These are phyloP conservation scores for Acanthosepion lycidas DNA, from an alignment of 2,888 invertebrate species.

Conservation along the genomic window DNA sequence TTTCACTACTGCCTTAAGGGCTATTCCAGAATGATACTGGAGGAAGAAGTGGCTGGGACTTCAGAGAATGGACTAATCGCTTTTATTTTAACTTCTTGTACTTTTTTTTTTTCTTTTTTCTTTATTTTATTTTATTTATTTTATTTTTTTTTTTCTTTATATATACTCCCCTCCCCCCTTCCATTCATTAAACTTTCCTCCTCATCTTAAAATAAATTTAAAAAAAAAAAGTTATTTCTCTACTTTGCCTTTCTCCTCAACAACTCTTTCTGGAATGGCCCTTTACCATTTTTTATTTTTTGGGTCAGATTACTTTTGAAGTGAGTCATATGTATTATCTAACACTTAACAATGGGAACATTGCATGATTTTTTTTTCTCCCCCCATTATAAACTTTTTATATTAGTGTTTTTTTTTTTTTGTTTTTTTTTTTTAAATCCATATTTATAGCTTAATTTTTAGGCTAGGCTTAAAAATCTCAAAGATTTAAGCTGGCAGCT, in stretches of 20 bases:
- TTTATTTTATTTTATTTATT: background rate
- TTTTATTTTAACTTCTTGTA: background rate
- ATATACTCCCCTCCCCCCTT: background rate
- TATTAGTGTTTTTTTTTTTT: no score
- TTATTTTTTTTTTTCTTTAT: background rate
- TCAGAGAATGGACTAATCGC: constrained; percentile 25
- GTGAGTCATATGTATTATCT: no score
- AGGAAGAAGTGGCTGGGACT: constrained; percentile 49
- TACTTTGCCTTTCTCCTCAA: background rate
- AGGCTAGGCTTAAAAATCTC: no score
- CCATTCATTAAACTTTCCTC: background rate
- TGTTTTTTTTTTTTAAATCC: no score
- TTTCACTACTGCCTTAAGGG: constrained; percentile 44
- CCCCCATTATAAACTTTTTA: no score
- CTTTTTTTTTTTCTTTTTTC: background rate
- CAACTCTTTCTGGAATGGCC: constrained; percentile 22
- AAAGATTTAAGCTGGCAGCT: no score
- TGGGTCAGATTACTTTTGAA: no score
- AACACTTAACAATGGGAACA: no score
- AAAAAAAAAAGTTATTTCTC: background rate
- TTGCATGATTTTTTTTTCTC: no score
- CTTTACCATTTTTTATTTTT: background rate
- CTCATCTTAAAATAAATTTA: background rate
- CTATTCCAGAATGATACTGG: constrained; percentile 48
- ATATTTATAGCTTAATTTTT: no score